Evolutionary conservation across 2,113 vertebrate species (phyloP), one percentile per base, ranked within the genome.

Genomic region (Uria aalge): DNA sequence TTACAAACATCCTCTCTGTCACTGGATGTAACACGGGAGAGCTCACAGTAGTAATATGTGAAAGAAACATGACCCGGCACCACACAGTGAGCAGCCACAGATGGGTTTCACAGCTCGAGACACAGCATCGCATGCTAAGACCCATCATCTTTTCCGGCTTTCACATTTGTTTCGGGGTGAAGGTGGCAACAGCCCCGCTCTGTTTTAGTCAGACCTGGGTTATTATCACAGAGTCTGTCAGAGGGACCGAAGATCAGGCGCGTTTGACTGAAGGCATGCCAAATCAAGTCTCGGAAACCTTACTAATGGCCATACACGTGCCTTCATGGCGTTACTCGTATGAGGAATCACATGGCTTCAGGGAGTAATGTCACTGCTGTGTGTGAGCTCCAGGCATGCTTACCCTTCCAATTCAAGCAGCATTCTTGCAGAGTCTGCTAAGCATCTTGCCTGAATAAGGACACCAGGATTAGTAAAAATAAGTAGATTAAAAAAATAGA

Each of bases 271-370:
- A 69, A 55, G 1, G 0, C 12, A 60, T 57, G 50, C 50, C 11
- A 21, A 52, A 55, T 57, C 36, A 57, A n/a, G 18, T 86, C n/a
- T 90, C 2, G 1, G 79, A 62, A 63, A 48, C 12, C 1, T 8
- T 43, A 17, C 40, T 26, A 0, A 5, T 1, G 9, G 52, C 29
- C 5, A 11, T 38, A 10, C 11, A 0, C 2, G 2, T 47, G 40
- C 3, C 1, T 32, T 74, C 6, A 1, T 38, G 63, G 74, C 30
- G 73, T 81, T n/a, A n/a, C 47, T 86, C 0, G 1, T 0, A 0
- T 15, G 69, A 89, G 60, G 64, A 67, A 24, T 64, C 11, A 0
- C 1, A 1, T 62, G 76, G 40, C 53, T 91, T 57, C 47, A 17
- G 52, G 56, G 71, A 53, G 17, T 38, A 38, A 57, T 1, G 2